phyloP scores from a whole-genome alignment of 2,113 vertebrate genomes.

The Piliocolobus tephrosceles region DNA sequence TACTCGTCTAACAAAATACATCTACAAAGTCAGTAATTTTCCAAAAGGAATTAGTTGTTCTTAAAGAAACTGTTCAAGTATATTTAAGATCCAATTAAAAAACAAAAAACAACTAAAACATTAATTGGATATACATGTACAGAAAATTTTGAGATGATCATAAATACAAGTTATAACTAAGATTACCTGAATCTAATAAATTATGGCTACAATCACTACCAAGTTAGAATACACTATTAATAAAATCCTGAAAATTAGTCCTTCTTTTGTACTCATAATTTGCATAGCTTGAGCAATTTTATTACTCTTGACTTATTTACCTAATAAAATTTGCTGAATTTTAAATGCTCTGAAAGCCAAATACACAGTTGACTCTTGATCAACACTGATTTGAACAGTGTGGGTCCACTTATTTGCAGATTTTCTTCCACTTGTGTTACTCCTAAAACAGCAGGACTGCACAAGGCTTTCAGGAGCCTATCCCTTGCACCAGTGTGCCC shows the following conservation, averaged over 20 bases:
- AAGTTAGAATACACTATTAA: not conserved
- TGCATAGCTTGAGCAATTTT: not conserved
- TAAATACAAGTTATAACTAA: not conserved
- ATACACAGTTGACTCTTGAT: not conserved
- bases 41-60: not conserved
- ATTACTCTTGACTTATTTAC: not conserved
- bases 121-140: not conserved
- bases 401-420: not conserved
- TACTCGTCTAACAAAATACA: not conserved
- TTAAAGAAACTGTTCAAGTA: not conserved
- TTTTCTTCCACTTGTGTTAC: not conserved
- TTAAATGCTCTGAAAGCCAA: not conserved
- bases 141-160: slow-evolving; percentile 22
- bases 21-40: not conserved
- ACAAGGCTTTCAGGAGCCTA: too few relatives aligned
- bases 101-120: not conserved
- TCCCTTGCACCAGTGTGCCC: too few relatives aligned
- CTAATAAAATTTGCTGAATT: slow-evolving; percentile 15
- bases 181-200: not conserved
- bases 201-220: not conserved
- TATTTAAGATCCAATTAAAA: not conserved
- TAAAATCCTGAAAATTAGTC: not conserved
- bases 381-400: not conserved
- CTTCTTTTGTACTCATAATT: not conserved
- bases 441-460: not conserved